phyloP scores from a whole-genome alignment of 2,888 invertebrate genomes.

The Pogonocherus hispidulus region DNA sequence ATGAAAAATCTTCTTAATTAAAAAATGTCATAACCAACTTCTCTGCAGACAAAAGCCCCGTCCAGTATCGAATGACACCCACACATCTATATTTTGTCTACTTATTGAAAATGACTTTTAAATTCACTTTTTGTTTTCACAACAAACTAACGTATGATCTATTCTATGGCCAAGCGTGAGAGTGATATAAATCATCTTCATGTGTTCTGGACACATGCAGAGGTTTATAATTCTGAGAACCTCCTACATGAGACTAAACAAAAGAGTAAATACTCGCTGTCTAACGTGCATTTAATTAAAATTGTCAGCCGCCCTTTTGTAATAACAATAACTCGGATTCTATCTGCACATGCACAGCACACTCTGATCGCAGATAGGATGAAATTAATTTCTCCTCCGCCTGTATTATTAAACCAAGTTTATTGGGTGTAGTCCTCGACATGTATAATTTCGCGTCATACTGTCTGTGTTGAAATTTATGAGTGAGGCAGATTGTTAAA shows the following conservation, averaged over 20 bases:
- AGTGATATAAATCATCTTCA: neutral
- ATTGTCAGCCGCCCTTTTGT: constrained; percentile 10
- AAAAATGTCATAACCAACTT: no score
- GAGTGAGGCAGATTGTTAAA: constrained; percentile 4
- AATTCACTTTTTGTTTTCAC: no score
- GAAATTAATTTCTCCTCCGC: constrained; percentile 21
- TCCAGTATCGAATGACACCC: no score
- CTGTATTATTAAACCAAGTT: constrained; percentile 23
- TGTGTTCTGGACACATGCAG: neutral
- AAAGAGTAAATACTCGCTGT: neutral
- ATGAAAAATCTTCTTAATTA: no score
- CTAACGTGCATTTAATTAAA: constrained; percentile 8
- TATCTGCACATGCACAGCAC: constrained; percentile 1
- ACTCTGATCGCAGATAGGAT: neutral
- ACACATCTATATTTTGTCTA: no score
- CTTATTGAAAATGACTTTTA: no score
- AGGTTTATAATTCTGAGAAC: neutral
- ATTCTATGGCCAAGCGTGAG: neutral
- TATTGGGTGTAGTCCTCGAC: neutral
- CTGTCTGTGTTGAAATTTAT: constrained; percentile 5
- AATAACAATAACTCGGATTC: constrained; percentile 18
- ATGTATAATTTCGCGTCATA: constrained; percentile 1
- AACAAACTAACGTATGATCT: no score
- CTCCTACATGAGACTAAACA: neutral
- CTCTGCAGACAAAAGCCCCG: no score